Percentiles rank a stretch among this genome's conserved stretches.
These are phyloP conservation scores for Ommatoiulus sabulosus DNA, from an alignment of 2,888 invertebrate species.

Conservation along the genomic window DNA sequence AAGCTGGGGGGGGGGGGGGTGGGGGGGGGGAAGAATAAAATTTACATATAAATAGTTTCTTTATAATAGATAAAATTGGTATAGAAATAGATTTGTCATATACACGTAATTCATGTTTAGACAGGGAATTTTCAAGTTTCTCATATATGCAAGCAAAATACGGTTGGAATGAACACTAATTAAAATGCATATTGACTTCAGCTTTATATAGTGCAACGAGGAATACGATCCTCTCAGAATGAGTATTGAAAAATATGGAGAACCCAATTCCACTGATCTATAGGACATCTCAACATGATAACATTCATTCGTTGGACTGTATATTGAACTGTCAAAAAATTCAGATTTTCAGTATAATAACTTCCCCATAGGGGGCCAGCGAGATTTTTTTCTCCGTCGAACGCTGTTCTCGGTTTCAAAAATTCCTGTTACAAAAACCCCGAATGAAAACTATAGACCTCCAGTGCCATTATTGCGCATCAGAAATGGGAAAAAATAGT, in stretches of 20 bases:
- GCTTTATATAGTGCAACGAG: too few species aligned
- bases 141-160: too few species aligned
- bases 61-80: too few species aligned
- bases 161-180: too few species aligned
- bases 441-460: not conserved
- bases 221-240: too few species aligned
- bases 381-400: not conserved
- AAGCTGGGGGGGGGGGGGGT: too few species aligned
- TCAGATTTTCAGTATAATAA: not conserved
- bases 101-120: too few species aligned
- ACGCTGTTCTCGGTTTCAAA: not conserved
- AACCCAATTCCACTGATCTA: not conserved
- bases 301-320: not conserved
- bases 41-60: too few species aligned
- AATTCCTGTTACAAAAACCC: not conserved
- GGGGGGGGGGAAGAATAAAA: too few species aligned
- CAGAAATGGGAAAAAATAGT: not conserved
- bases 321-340: slow-evolving; percentile 24
- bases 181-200: too few species aligned
- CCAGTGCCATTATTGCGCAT: not conserved
- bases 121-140: too few species aligned
- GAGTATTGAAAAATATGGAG: not conserved
- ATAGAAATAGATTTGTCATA: too few species aligned
- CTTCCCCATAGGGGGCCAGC: not conserved
- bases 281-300: not conserved